Evolutionary conservation across 2,888 invertebrate genomes (phyloP), one percentile per base, ranked within the genome.

Genomic region (Plagodis dolabraria): DNA sequence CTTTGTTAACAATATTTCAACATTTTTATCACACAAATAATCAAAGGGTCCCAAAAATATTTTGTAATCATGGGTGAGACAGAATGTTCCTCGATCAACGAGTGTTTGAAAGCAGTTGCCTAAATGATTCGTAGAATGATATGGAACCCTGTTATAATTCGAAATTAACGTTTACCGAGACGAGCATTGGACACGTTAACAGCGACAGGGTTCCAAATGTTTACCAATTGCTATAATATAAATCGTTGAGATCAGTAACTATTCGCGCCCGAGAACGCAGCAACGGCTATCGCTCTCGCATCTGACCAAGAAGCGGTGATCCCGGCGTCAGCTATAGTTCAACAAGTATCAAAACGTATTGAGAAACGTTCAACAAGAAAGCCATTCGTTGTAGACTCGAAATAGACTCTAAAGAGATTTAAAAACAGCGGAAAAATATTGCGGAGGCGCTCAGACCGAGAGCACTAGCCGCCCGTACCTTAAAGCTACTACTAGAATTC

Each of bases 401-500:
- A 76, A 79, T 76, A 79, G 71, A 76, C 75, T 77, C 73, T 67
- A 65, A 70, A 77, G 74, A 79, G 73, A 75, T 76, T 72, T 75
- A 74, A 79, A 82, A 80, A 80, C 70, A 75, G 78, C 77, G 63
- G 78, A 77, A 74, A 75, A 77, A 72, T 74, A 70, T 74, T 61
- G 78, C 77, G 68, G 70, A 75, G 75, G 77, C 74, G 71, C 69
- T 65, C 79, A 81, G 81, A 85, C 72, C 84, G 89, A 91, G 87
- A 91, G 87, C 90, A 82, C 81, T 80, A 85, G 85, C 87, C 89
- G 89, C 82, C 71, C 79, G 76, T 82, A 79, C 84, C 89, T 91
- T 90, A 89, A 86, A 90, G 90, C 91, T 91, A 91, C 88, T 88
- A 89, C 89, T 89, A 89, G 81, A 87, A 85, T 85, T 87, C 75